Evolutionary conservation across 1,140 invertebrate genomes (phyloP).

Genomic region (roundworm (Caenorhabditis elegans)): DNA sequence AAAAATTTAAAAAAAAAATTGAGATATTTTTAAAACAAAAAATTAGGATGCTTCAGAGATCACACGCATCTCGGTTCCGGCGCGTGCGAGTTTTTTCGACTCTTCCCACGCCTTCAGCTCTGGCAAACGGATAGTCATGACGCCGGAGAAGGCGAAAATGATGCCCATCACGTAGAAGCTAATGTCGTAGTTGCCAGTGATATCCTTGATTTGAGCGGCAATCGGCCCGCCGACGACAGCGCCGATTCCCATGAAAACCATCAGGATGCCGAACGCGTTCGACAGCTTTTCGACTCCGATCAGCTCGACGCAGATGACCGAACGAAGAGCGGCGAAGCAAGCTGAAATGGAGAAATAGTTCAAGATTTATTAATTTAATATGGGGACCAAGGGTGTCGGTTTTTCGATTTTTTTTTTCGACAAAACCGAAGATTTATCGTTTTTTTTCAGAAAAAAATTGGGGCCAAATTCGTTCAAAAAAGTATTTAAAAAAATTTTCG

Average conservation of each 20-base stretch:
- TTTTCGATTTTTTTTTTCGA: too few species aligned
- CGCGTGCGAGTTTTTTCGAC: not conserved
- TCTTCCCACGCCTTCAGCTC: conserved; percentile 78
- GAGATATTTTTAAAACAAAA: too few species aligned
- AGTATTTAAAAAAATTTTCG: not conserved
- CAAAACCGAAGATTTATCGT: not conserved
- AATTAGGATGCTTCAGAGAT: not conserved
- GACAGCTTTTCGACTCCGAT: conserved; percentile 90
- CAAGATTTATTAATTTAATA: not conserved
- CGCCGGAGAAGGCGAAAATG: conserved; percentile 81
- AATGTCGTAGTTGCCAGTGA: conserved; percentile 79
- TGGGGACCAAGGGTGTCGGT: too few species aligned
- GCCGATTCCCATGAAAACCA: conserved; percentile 87
- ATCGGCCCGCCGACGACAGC: conserved; percentile 77
- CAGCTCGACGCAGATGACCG: conserved; percentile 85
- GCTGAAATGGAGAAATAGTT: conserved; percentile 43
- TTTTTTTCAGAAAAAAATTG: not conserved
- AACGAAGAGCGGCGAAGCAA: conserved; percentile 80
- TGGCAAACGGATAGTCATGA: conserved; percentile 81
- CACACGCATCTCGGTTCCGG: not conserved
- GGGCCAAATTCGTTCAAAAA: not conserved
- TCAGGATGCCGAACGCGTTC: conserved; percentile 91
- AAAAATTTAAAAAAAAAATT: too few species aligned
- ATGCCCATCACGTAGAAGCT: conserved; percentile 88
- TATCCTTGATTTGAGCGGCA: conserved; percentile 78